A percentile compares a stretch with the other conserved stretches of the same genome.
Conservation (phyloP, 2,113 vertebrate species). For the Pluvianellus socialis region DNA sequence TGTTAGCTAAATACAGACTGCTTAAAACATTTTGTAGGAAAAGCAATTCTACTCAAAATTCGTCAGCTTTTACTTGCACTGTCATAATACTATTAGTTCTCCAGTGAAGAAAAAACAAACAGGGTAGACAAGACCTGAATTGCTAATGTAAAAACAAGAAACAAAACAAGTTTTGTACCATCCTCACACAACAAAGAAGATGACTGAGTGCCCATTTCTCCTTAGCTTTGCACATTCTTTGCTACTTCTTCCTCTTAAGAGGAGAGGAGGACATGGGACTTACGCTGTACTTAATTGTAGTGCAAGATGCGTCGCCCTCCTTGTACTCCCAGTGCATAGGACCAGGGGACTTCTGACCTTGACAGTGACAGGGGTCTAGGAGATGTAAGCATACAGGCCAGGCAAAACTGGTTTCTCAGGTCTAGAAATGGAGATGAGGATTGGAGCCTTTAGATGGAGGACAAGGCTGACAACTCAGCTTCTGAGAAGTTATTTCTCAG, state of each 20-base stretch:
- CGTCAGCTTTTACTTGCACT: constrained; percentile 56
- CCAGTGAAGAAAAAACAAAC: constrained; percentile 43
- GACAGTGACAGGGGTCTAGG: neutral
- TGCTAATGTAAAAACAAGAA: neutral
- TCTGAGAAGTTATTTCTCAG: neutral
- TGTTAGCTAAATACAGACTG: constrained; percentile 64
- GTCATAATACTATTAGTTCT: constrained; percentile 66
- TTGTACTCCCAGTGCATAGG: neutral
- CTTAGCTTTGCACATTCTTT: neutral
- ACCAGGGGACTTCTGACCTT: neutral
- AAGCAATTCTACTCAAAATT: constrained; percentile 40
- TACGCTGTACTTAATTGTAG: neutral
- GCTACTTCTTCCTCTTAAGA: neutral
- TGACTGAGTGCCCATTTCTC: neutral
- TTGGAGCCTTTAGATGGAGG: neutral
- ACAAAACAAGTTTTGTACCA: neutral
- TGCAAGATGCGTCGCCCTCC: neutral
- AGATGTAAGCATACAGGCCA: neutral
- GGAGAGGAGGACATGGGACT: neutral
- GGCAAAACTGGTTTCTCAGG: neutral
- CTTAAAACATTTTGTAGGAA: constrained; percentile 42
- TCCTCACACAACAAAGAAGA: neutral
- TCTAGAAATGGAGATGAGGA: neutral
- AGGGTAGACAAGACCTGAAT: constrained; percentile 28
- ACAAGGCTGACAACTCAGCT: neutral